Base-by-base conservation (phyloP, 2,113 vertebrate species). In the Monopterus albus region DNA sequence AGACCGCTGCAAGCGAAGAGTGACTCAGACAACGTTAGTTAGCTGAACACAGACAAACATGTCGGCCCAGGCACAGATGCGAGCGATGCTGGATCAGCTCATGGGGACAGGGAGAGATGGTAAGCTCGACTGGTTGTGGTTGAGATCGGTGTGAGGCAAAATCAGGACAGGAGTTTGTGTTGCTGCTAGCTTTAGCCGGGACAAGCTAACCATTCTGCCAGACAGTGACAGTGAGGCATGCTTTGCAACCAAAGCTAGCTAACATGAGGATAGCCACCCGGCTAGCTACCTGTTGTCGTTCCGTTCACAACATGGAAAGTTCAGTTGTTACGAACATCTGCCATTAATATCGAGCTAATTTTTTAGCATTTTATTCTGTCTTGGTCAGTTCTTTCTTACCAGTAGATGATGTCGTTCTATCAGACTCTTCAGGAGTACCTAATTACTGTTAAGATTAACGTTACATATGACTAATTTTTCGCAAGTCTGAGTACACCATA, bases 11-110 rank as follows among this genome's bases (percentile, higher is more conserved):
- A 62, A 78, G 62, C 78, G 67, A 78, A 78, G 76, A 81, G 56
- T 47, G 57, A 74, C 55, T 70, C 64, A 63, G 35, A 49, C 60
- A n/a, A 14, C 66, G 52, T 17, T 60, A 62, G 50, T 45, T 57
- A 35, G 31, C 69, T 38, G 3, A 39, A 58, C 31, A 49, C 15
- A 7, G 31, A 65, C n/a, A 43, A 88, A 91, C 78, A 99, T 98
- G 97, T 99, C 97, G 95, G 97, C 97, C 88, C 97, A 99, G 89
- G 97, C 97, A 73, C 97, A 99, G 91, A 99, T 99, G 97, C 91
- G 97, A 88, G 96, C 97, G 60, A 98, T 98, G 97, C 94, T 99
- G 92, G 97, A 99, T 93, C 96, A 99, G 94, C 92, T 99, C 59
- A 99, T 99, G 97, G 97, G 97, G 81, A 99, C 97, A 29, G 94